phyloP scores from a whole-genome alignment of 2,113 vertebrate genomes.

The Parus major region DNA sequence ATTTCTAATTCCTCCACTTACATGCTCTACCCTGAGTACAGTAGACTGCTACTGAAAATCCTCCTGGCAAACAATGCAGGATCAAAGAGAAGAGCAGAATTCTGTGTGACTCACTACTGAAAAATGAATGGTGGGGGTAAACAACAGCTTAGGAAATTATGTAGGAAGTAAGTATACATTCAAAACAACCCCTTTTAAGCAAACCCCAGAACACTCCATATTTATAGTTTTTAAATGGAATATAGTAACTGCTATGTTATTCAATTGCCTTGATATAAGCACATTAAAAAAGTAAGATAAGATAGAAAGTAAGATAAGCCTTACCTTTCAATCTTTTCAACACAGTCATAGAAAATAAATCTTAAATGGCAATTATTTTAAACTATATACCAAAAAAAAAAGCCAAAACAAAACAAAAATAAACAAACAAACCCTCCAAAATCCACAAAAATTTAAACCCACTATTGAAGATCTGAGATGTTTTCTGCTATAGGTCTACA shows the following conservation, averaged over 20 bases:
- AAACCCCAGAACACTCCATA: not conserved
- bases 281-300: not conserved
- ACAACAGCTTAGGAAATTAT: not conserved
- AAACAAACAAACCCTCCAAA: not conserved
- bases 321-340: not conserved
- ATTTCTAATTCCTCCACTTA: not conserved
- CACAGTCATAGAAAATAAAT: not conserved
- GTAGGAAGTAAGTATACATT: not conserved
- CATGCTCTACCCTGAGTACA: not conserved
- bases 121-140: not conserved
- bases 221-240: not conserved
- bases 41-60: not conserved
- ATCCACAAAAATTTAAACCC: not conserved
- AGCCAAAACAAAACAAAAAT: not conserved
- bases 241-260: not conserved
- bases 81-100: constrained; percentile 4
- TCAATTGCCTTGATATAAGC: not conserved
- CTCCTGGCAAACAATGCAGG: not conserved
- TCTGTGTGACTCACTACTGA: not conserved
- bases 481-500: not conserved
- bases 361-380: not conserved
- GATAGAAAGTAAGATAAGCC: not conserved
- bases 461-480: not conserved
- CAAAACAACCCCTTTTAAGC: not conserved
- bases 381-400: not conserved